A percentile compares a stretch with the other conserved stretches of the same genome.
Evolutionary conservation across 2,113 vertebrate species (phyloP).

Genomic region (Anser brachyrhynchus): DNA sequence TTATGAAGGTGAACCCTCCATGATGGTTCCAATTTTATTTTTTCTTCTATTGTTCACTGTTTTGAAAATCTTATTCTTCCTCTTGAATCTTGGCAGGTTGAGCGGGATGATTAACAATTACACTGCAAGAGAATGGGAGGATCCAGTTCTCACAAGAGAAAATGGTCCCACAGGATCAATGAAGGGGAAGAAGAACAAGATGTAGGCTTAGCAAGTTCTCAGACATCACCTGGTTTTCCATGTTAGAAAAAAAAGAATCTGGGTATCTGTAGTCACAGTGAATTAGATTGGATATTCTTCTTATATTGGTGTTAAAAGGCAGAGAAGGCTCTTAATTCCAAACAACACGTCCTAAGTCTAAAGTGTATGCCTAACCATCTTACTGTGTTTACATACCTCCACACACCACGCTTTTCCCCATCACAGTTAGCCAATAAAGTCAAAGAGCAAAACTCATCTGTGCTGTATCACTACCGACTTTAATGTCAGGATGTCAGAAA

Average conservation of each 20-base stretch:
- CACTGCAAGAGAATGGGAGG: neutral
- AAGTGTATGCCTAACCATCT: neutral
- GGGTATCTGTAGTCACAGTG: neutral
- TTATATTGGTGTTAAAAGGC: neutral
- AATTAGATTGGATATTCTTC: neutral
- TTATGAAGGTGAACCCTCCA: neutral
- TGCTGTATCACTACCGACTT: neutral
- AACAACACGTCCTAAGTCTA: neutral
- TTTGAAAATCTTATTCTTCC: neutral
- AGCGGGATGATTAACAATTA: neutral
- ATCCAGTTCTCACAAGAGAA: neutral
- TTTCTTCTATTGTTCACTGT: neutral
- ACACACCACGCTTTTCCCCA: neutral
- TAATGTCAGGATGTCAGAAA: neutral
- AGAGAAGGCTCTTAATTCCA: neutral
- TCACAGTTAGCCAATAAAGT: neutral
- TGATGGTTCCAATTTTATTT: neutral
- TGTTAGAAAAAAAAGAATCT: neutral
- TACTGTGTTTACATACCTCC: neutral
- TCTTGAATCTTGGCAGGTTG: neutral
- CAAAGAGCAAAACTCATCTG: neutral
- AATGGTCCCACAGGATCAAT: neutral
- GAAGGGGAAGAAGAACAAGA: neutral
- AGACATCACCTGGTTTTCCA: neutral
- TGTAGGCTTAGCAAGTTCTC: neutral